phyloP scores from a whole-genome alignment of 2,888 invertebrate species.

The Eilema sororculum region DNA sequence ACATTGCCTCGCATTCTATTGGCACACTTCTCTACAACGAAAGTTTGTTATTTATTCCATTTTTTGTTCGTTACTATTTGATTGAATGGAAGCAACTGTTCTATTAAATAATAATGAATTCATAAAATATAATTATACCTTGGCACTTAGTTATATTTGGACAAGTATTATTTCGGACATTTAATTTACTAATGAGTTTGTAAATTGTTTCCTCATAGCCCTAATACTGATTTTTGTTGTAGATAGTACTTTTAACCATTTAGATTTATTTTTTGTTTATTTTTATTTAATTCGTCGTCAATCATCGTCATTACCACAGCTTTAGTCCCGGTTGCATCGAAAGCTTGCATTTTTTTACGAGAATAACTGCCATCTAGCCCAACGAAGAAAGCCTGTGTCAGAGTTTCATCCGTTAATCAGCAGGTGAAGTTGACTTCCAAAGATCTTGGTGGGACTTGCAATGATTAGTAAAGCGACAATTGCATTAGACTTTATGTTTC shows the following conservation, averaged over 20 bases:
- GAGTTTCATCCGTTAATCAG: neutral
- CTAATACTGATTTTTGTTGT: neutral
- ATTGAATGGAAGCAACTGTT: conserved; percentile 59
- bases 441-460: neutral
- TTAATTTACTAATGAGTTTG: neutral
- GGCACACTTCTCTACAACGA: conserved; percentile 79
- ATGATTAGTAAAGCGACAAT: neutral
- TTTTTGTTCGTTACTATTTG: conserved; percentile 66
- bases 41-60: conserved; percentile 78
- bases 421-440: neutral
- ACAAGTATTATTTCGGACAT: neutral
- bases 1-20: conserved; percentile 70
- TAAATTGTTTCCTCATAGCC: neutral
- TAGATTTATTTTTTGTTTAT: too few relatives aligned
- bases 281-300: too few relatives aligned
- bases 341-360: neutral
- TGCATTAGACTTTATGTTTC: neutral
- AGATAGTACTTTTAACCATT: neutral
- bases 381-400: neutral
- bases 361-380: neutral
- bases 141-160: neutral
- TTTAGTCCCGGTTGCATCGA: too few relatives aligned
- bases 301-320: too few relatives aligned
- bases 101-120: conserved; percentile 36
- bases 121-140: neutral